Conservation (phyloP, 2,797 vertebrate genomes). For the Sorex maritimensis region DNA sequence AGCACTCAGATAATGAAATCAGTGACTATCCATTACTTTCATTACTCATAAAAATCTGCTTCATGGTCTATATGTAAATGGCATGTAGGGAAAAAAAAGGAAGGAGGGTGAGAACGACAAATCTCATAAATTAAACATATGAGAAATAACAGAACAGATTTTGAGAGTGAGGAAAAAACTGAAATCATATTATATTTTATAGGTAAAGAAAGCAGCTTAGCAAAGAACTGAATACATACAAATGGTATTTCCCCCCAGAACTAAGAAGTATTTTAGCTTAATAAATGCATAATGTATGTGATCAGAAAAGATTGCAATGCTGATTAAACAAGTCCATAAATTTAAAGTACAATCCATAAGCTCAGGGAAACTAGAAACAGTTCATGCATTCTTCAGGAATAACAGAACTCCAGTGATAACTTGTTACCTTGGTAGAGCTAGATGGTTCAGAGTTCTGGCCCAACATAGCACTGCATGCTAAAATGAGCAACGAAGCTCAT, state of each 20-base stretch:
- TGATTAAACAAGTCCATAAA: slow-evolving; percentile 39
- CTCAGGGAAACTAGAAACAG: slow-evolving; percentile 42
- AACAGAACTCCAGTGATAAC: neutral
- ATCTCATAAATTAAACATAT: neutral
- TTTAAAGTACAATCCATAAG: slow-evolving; percentile 8
- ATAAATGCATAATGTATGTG: neutral
- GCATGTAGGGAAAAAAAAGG: neutral
- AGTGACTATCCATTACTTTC: neutral
- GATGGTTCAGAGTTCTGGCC: neutral
- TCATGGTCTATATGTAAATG: slow-evolving; percentile 44
- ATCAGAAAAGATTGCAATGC: neutral
- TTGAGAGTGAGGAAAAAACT: neutral
- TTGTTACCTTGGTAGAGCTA: neutral
- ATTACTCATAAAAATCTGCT: slow-evolving; percentile 35
- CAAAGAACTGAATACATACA: slow-evolving; percentile 38
- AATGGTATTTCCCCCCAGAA: slow-evolving; percentile 37
- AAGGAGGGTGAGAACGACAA: slow-evolving; percentile 38
- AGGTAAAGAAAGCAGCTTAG: slow-evolving; percentile 53
- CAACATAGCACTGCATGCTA: neutral
- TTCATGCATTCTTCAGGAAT: neutral
- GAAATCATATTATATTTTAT: slow-evolving; percentile 59
- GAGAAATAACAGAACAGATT: slow-evolving; percentile 66
- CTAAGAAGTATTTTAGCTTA: slow-evolving; percentile 38
- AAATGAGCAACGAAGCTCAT: slow-evolving; percentile 51
- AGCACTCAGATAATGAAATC: slow-evolving; percentile 41